These are phyloP conservation scores for Chroicocephalus ridibundus DNA, from an alignment of 2,113 vertebrate genomes.

Conservation along the genomic window DNA sequence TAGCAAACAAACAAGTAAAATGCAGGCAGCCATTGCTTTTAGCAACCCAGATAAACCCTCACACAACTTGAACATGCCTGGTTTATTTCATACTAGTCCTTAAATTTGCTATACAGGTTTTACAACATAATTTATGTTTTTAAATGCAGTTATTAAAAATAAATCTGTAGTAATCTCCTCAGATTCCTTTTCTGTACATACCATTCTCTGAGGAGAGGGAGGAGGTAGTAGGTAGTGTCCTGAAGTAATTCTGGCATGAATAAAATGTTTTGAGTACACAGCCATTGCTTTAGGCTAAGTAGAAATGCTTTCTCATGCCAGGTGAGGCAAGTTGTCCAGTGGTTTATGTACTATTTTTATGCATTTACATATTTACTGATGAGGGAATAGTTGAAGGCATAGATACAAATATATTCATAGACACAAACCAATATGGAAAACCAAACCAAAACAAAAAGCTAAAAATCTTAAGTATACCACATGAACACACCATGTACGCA, in stretches of 20 bases:
- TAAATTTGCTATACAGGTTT: neutral
- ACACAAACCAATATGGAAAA: neutral
- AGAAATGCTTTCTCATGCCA: neutral
- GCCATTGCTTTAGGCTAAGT: neutral
- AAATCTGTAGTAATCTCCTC: constrained; percentile 32
- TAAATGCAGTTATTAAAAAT: constrained; percentile 36
- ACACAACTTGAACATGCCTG: neutral
- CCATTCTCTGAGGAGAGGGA: neutral
- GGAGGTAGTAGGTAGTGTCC: neutral
- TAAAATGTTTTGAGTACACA: neutral
- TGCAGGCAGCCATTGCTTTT: neutral
- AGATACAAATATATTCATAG: neutral
- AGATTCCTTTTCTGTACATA: neutral
- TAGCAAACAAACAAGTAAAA: neutral
- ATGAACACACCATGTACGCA: neutral
- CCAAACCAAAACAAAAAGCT: neutral
- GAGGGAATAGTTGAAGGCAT: neutral
- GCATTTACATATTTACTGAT: neutral
- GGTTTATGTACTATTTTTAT: neutral
- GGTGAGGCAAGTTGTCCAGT: neutral
- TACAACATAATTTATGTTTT: neutral
- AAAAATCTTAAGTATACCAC: neutral
- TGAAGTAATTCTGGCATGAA: neutral
- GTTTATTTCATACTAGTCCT: neutral
- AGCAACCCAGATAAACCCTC: neutral